phyloP scores from a whole-genome alignment of 1,140 invertebrate genomes.

The Drosophila ohnishii region DNA sequence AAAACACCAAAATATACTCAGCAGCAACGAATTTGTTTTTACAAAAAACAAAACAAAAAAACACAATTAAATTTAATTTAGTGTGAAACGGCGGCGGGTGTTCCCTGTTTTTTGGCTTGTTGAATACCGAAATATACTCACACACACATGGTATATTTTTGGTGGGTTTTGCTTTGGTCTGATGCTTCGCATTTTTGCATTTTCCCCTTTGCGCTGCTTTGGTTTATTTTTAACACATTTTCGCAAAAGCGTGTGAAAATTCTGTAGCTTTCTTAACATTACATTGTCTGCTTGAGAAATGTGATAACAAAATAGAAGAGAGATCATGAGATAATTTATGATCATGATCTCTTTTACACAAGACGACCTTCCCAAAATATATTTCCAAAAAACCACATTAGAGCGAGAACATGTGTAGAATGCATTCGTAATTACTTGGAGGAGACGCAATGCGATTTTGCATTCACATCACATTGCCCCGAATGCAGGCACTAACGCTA shows the following conservation, averaged over 20 bases:
- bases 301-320: conserved; percentile 12
- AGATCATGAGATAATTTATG: conserved; percentile 8
- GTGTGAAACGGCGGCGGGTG: conserved; percentile 21
- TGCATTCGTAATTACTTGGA: conserved; percentile 41
- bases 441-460: conserved; percentile 21
- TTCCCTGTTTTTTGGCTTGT: conserved; percentile 31
- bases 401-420: conserved; percentile 15
- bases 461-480: not conserved
- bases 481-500: conserved; percentile 14
- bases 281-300: conserved; percentile 24
- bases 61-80: conserved; percentile 59
- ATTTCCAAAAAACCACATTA: conserved; percentile 16
- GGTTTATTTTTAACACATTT: conserved; percentile 63
- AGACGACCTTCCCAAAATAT: conserved; percentile 8
- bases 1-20: conserved; percentile 35
- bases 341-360: conserved; percentile 4
- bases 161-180: conserved; percentile 59
- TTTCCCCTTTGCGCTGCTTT: conserved; percentile 48
- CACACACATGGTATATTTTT: conserved; percentile 6
- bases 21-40: conserved; percentile 28
- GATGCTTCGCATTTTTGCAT: conserved; percentile 53
- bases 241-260: conserved; percentile 38
- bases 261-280: conserved; percentile 16
- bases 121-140: conserved; percentile 12
- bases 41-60: conserved; percentile 30